Base-by-base conservation (phyloP, 2,888 invertebrate species). In the Gryllus longicercus region DNA sequence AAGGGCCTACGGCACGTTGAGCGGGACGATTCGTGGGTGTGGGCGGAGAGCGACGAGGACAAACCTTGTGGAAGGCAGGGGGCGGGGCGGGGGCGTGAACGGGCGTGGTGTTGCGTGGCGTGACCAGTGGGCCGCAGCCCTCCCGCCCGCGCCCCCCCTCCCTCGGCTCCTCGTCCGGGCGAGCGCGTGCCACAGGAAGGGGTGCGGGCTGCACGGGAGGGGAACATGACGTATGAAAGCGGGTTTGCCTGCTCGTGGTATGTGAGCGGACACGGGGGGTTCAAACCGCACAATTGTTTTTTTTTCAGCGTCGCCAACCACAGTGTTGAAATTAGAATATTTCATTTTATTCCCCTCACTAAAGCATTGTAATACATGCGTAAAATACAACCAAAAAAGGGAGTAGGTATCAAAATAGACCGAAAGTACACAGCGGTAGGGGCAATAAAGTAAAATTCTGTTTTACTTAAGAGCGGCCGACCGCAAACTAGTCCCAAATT, bases 321-420 rank as follows among this genome's bases (percentile, higher is more conserved):
- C 63, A 18, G 63, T 63, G 63, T 63, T 63, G 63, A 63, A 63
- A 63, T 63, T 63, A 63, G 63, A 63, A 63, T 63, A 63, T 63
- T 63, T 63, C 63, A 63, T 63, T 63, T 63, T 63, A 63, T 63
- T 63, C 63, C 16, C 63, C 63, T 63, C 63, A 63, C 63, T 18
- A 14, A 63, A 14, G 63, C n/a, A 18, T 63, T 63, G 63, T 63
- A 63, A 18, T 38, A 38, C 63, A 63, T 63, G 63, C 4, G n/a
- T 63, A 14, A 18, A 63, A 63, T 63, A 63, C 16, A 38, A 38
- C 38, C 25, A 25, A 25, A 38, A 38, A 38, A 38, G n/a, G 63
- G n/a, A 63, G n/a, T 18, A 63, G 16, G 5, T 63, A 63, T 63
- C 8, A 18, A n/a, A 63, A 63, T 63, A 63, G 14, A 11, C 11